Percentiles rank a stretch among this genome's conserved stretches.
phyloP scores from a whole-genome alignment of 2,113 vertebrate genomes.

The Dinomys branickii region DNA sequence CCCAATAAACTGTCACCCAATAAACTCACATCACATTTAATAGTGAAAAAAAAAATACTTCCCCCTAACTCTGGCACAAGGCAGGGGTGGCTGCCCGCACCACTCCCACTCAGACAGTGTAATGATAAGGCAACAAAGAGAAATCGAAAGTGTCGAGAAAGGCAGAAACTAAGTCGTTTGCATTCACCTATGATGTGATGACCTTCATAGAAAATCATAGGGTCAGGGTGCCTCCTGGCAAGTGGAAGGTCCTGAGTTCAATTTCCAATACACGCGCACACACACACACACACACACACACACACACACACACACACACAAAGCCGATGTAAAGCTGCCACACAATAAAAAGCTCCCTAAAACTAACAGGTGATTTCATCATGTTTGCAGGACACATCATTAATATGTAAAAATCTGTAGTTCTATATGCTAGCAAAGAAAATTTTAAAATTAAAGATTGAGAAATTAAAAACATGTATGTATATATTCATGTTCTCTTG shows the following conservation, averaged over 20 bases:
- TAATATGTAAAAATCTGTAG: neutral
- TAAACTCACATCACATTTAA: neutral
- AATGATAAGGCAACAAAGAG: conserved; percentile 56
- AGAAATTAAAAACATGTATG: neutral
- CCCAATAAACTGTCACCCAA: neutral
- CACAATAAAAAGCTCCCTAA: neutral
- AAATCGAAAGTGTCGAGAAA: neutral
- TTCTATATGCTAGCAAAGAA: neutral
- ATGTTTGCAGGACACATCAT: neutral
- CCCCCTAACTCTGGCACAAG: neutral
- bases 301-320: too few species aligned
- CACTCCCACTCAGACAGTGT: neutral
- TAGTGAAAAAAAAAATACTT: neutral
- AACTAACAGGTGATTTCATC: neutral
- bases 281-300: too few species aligned
- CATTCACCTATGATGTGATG: neutral
- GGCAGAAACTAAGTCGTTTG: neutral
- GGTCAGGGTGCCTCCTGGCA: too few species aligned
- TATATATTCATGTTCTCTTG: neutral
- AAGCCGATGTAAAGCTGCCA: neutral
- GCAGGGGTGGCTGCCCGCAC: neutral
- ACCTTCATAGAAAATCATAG: neutral
- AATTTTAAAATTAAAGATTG: conserved; percentile 23
- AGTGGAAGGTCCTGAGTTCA: too few species aligned
- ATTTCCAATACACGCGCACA: too few species aligned